Evolutionary conservation across 2,888 invertebrate genomes (phyloP), one percentile per base, ranked within the genome.

Genomic region (Calephelis perditalis): DNA sequence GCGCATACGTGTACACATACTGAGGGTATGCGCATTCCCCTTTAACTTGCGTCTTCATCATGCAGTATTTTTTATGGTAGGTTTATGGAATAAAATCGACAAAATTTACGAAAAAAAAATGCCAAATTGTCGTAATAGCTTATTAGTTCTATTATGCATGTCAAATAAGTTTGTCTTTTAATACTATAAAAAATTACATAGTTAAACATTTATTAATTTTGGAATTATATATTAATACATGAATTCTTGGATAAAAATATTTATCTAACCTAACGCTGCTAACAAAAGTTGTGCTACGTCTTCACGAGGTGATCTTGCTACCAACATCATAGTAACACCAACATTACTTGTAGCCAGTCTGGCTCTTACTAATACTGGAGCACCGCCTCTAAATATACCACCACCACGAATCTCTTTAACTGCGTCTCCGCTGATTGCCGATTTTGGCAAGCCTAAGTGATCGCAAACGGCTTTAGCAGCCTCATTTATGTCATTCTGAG

Each of bases 301-400:
- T 58, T 95, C 94, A 81, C 97, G 94, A 11, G 96, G 95, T 35
- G 97, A 96, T 55, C 98, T 91, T 0, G 98, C 96, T 0, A 97
- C 96, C 60, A 99, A 88, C 79, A 98, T 96, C 96, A 99, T 97
- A 4, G 98, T 98, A 0, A 99, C 96, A n/a, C 96, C 95, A 36
- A 92, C 92, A 46, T 93, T 92, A 40, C 91, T 78, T 0, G 94
- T 92, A n/a, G 97, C 90, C 64, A 97, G 80, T 79, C 97, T 96
- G 3, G 98, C 96, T 64, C 96, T 92, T 0, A 98, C 96, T 60
- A 99, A 86, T 43, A 98, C 95, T 63, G 98, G 97, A 60, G 95
- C 94, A 0, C 98, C 98, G 0, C 98, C 98, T 62, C 99, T 93
- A 80, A 97, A 99, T 36, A 96, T 91, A 7, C 98, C 99, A 45